These are phyloP conservation scores for Cyrtonyx montezumae DNA, from an alignment of 2,113 vertebrate species.

Conservation along the genomic window DNA sequence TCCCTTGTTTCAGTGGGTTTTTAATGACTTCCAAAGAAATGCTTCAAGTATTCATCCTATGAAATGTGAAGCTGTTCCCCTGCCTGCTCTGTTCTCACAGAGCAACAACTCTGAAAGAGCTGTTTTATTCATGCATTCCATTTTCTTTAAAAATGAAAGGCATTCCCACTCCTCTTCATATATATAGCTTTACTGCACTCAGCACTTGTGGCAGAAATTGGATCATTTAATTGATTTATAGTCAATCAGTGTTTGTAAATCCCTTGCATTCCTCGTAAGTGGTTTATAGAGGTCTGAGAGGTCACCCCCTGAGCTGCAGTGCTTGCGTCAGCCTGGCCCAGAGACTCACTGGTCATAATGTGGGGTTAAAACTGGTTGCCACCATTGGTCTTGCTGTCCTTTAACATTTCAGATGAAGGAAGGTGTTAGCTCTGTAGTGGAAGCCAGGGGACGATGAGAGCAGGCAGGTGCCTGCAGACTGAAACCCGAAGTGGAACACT, in stretches of 20 bases:
- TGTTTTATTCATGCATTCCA: neutral
- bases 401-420: neutral
- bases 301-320: neutral
- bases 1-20: neutral
- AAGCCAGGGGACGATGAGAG: neutral
- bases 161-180: neutral
- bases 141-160: neutral
- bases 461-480: neutral
- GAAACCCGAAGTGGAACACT: neutral
- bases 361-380: neutral
- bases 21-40: neutral
- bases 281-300: neutral
- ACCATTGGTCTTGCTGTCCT: neutral
- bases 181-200: neutral
- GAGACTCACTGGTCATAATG: neutral
- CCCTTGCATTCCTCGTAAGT: neutral
- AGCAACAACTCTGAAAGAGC: neutral
- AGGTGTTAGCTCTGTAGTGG: neutral
- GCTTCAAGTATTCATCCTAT: neutral
- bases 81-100: neutral
- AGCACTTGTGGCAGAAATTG: neutral
- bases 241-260: neutral
- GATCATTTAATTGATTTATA: slow-evolving; percentile 15
- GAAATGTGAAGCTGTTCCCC: neutral
- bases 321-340: neutral